These are phyloP conservation scores for Neoitamus cyanurus DNA, from an alignment of 2,888 invertebrate species.

Conservation along the genomic window DNA sequence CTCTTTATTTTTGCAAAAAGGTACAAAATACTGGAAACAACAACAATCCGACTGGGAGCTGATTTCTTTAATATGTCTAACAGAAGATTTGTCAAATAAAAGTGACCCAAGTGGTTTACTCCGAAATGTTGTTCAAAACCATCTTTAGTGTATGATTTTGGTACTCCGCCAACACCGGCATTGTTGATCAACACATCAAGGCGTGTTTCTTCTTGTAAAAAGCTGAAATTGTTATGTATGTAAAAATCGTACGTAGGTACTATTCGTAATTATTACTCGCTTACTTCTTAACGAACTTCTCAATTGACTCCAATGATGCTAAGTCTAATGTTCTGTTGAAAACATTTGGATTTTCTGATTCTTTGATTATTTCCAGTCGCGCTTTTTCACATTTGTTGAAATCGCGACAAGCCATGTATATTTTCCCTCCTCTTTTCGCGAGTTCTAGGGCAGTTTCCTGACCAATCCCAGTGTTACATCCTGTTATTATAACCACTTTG, in stretches of 20 bases:
- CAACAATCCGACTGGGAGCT: conserved; percentile 77
- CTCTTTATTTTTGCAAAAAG: conserved; percentile 71
- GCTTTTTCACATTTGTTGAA: conserved; percentile 54
- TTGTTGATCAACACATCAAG: conserved; percentile 37
- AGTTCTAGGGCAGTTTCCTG: conserved; percentile 75
- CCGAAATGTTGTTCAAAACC: conserved; percentile 69
- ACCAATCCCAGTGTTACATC: conserved; percentile 81
- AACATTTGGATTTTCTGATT: conserved; percentile 76
- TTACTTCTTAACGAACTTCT: conserved; percentile 67
- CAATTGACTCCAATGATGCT: conserved; percentile 65
- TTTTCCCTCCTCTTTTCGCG: conserved; percentile 76
- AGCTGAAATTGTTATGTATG: not conserved
- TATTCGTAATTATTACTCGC: too few relatives aligned
- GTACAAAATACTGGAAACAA: conserved; percentile 77
- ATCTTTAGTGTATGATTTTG: conserved; percentile 62
- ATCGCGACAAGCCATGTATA: conserved; percentile 38
- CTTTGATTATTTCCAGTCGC: too few relatives aligned
- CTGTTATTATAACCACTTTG: conserved; percentile 78
- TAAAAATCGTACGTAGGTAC: too few relatives aligned
- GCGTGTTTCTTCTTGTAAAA: conserved; percentile 27
- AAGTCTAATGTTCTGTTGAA: conserved; percentile 69
- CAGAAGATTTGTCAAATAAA: too few relatives aligned
- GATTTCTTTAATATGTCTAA: too few relatives aligned
- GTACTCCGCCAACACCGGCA: conserved; percentile 60
- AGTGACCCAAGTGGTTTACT: too few relatives aligned